phyloP scores from a whole-genome alignment of 2,113 vertebrate species.

The Rhabdomys dilectus region DNA sequence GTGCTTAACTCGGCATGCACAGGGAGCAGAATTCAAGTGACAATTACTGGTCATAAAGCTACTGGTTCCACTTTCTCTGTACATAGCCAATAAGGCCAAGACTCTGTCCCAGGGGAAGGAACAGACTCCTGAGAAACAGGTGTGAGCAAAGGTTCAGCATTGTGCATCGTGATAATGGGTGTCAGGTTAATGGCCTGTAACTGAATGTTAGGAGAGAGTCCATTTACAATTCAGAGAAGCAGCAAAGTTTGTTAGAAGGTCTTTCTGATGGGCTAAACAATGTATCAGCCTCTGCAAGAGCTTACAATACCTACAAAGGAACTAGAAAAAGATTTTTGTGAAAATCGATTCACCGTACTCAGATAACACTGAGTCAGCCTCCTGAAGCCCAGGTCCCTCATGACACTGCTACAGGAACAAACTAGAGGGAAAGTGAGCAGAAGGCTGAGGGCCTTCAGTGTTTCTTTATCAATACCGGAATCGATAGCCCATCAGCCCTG shows the following conservation, averaged over 20 bases:
- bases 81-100: not conserved
- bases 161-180: not conserved
- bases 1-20: not conserved
- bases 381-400: not conserved
- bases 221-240: constrained; percentile 26
- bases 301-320: not conserved
- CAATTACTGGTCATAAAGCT: not conserved
- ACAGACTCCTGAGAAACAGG: not conserved
- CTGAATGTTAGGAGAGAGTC: not conserved
- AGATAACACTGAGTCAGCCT: not conserved
- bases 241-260: not conserved
- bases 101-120: not conserved
- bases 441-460: not conserved
- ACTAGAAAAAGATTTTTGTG: not conserved
- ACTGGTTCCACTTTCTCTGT: not conserved
- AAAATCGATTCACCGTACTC: not conserved
- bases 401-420: not conserved
- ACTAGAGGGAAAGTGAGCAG: constrained; percentile 14
- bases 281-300: not conserved
- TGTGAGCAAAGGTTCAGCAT: not conserved
- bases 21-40: not conserved
- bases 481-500: not conserved
- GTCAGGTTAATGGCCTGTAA: not conserved
- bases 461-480: not conserved
- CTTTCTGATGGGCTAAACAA: not conserved